phyloP scores from a whole-genome alignment of 2,888 invertebrate genomes.

The Flabesymbios commensalis region DNA sequence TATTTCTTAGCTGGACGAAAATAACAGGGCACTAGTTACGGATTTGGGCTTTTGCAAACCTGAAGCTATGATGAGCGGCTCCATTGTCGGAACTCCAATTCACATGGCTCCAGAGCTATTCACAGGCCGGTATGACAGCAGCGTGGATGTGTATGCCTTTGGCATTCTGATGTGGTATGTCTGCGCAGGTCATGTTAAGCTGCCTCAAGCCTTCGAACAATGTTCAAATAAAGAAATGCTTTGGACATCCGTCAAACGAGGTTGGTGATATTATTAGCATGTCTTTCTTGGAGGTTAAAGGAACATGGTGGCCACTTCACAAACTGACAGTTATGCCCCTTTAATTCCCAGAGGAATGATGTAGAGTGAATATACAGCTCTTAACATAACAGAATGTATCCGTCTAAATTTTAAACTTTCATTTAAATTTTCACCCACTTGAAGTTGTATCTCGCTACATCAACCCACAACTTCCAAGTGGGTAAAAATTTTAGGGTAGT shows the following conservation, averaged over 20 bases:
- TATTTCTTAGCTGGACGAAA: constrained; percentile 68
- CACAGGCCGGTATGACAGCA: constrained; percentile 77
- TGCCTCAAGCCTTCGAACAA: constrained; percentile 80
- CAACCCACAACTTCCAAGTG: too few species aligned
- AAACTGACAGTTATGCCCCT: background rate
- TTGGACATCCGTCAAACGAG: constrained; percentile 82
- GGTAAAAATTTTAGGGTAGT: too few species aligned
- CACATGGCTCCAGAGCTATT: constrained; percentile 91
- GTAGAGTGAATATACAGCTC: too few species aligned
- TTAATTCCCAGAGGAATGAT: too few species aligned
- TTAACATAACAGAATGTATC: too few species aligned
- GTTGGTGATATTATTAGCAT: constrained; percentile 62
- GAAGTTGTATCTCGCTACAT: too few species aligned
- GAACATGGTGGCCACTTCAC: background rate
- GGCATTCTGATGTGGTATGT: constrained; percentile 89
- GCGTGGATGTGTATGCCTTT: constrained; percentile 87
- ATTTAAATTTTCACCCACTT: too few species aligned
- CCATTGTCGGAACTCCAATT: constrained; percentile 81
- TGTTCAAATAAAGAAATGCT: constrained; percentile 85
- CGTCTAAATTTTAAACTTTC: too few species aligned
- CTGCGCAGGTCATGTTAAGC: constrained; percentile 78
- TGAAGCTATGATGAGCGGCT: constrained; percentile 87
- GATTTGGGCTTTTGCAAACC: constrained; percentile 90
- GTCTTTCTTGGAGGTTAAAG: background rate
- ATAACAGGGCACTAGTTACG: constrained; percentile 78